A percentile compares a stretch with the other conserved stretches of the same genome.
Evolutionary conservation across 2,797 vertebrate genomes (phyloP).

Genomic region (Poecilia wingei): DNA sequence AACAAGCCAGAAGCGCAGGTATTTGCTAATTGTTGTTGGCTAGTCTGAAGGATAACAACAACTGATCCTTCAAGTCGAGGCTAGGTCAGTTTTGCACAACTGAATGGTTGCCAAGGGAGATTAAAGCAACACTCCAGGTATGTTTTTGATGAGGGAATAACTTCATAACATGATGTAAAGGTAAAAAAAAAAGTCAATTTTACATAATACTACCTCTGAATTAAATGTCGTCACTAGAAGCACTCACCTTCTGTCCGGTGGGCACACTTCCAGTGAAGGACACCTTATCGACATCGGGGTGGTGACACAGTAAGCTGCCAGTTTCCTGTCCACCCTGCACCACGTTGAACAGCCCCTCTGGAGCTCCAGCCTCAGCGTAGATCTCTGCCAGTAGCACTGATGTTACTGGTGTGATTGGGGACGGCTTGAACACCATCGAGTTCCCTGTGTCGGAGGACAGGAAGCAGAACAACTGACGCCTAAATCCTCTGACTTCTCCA

Average conservation of each 20-base stretch:
- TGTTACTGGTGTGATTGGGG: conserved; percentile 91
- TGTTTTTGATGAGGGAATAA: no score
- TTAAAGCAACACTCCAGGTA: no score
- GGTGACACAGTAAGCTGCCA: conserved; percentile 90
- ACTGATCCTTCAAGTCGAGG: no score
- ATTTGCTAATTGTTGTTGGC: no score
- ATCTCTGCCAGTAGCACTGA: conserved; percentile 91
- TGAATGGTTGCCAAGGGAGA: no score
- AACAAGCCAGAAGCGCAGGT: no score
- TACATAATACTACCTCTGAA: no score
- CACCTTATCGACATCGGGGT: conserved; percentile 90
- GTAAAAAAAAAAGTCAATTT: no score
- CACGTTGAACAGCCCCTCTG: conserved; percentile 91
- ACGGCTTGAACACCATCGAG: conserved; percentile 96
- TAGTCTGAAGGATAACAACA: no score
- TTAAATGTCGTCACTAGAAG: background rate
- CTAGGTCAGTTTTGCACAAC: no score
- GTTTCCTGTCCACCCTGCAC: conserved; percentile 92
- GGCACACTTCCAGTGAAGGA: conserved; percentile 97
- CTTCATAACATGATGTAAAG: no score
- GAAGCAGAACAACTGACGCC: background rate
- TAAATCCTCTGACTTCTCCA: background rate
- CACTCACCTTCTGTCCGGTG: conserved; percentile 90
- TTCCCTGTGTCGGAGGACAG: conserved; percentile 83
- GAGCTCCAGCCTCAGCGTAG: conserved; percentile 87